Evolutionary conservation across 2,797 vertebrate genomes (phyloP).

Genomic region (Monodelphis domestica): DNA sequence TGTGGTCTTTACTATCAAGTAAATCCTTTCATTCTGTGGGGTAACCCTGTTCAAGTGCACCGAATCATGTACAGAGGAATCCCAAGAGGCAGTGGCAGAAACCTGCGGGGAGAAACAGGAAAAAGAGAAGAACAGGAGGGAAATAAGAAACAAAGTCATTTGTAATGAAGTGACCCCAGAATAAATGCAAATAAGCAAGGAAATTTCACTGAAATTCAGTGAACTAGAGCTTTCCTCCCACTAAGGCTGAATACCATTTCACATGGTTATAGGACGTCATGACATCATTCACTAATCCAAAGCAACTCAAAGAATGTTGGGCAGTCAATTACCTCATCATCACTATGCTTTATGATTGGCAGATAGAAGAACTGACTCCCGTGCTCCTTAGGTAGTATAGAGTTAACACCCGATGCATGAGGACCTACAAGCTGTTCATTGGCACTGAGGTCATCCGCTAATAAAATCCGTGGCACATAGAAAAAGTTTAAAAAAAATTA

Average conservation of each 20-base stretch:
- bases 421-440: constrained; percentile 94
- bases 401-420: constrained; percentile 95
- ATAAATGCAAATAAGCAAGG: neutral
- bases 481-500: constrained; percentile 37
- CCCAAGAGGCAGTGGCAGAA: constrained; percentile 95
- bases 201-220: neutral
- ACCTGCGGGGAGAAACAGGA: constrained; percentile 85
- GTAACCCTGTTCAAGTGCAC: constrained; percentile 95
- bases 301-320: neutral
- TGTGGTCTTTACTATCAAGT: constrained; percentile 95
- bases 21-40: constrained; percentile 94
- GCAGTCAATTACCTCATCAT: constrained; percentile 91
- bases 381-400: constrained; percentile 98
- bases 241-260: neutral
- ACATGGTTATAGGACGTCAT: neutral
- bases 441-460: constrained; percentile 96
- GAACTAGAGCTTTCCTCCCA: neutral
- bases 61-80: constrained; percentile 98
- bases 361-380: constrained; percentile 98
- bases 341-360: constrained; percentile 95
- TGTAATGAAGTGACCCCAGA: neutral
- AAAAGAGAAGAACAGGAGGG: neutral
- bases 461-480: constrained; percentile 63
- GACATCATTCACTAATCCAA: neutral
- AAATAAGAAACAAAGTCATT: constrained; percentile 20